phyloP scores from a whole-genome alignment of 2,888 invertebrate genomes.

The Odiellus spinosus region DNA sequence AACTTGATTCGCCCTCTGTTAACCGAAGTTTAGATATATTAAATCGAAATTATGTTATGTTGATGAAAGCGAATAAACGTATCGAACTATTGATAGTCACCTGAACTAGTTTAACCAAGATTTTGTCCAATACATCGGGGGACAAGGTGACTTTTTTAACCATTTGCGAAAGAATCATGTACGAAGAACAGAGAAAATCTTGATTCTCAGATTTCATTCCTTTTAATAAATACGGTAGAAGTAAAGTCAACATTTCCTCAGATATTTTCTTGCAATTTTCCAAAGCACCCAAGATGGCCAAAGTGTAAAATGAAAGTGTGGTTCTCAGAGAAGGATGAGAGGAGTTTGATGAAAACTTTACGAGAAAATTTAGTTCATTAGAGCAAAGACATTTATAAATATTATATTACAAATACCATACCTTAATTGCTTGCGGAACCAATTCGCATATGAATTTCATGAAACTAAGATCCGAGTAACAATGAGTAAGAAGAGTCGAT shows the following conservation, averaged over 20 bases:
- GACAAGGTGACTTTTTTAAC: slow-evolving; percentile 45
- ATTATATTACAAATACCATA: slow-evolving; percentile 14
- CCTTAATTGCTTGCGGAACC: slow-evolving; percentile 41
- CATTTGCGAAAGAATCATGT: slow-evolving; percentile 54
- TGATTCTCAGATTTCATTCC: slow-evolving; percentile 49
- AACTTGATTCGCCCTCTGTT: neutral
- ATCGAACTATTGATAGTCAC: slow-evolving; percentile 20
- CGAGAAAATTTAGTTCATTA: neutral
- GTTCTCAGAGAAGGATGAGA: slow-evolving; percentile 39
- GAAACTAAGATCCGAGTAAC: slow-evolving; percentile 45
- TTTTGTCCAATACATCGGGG: slow-evolving; percentile 38
- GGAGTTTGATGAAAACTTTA: neutral
- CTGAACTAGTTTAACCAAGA: slow-evolving; percentile 44
- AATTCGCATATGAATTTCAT: slow-evolving; percentile 45
- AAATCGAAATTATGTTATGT: too few species aligned
- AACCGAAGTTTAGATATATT: too few species aligned
- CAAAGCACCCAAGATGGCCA: slow-evolving; percentile 52
- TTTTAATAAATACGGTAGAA: slow-evolving; percentile 52
- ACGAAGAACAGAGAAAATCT: slow-evolving; percentile 56
- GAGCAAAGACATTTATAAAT: neutral
- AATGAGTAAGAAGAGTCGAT: slow-evolving; percentile 52
- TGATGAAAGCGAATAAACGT: too few species aligned
- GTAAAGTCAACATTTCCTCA: slow-evolving; percentile 48
- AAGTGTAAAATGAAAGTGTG: slow-evolving; percentile 63
- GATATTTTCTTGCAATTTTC: slow-evolving; percentile 38